Percentiles rank a stretch among this genome's conserved stretches.
These are phyloP conservation scores for Catamblyrhynchus diadema DNA, from an alignment of 2,797 vertebrate genomes.

Conservation along the genomic window DNA sequence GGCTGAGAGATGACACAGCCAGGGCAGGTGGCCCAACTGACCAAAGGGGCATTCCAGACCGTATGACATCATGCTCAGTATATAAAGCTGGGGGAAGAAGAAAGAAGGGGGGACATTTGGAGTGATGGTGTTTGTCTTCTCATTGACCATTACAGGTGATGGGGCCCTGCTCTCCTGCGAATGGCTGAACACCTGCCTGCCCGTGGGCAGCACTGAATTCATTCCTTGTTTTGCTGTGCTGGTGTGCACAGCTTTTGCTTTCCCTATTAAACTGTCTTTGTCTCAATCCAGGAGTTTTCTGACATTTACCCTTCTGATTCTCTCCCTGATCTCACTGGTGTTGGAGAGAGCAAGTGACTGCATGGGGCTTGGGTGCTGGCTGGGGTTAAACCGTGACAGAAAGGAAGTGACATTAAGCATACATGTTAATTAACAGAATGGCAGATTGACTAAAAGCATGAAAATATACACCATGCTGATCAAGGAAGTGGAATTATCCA, in stretches of 20 bases:
- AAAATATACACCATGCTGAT: not conserved
- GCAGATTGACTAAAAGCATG: not conserved
- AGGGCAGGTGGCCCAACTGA: not conserved
- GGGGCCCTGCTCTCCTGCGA: not conserved
- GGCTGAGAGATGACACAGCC: not conserved
- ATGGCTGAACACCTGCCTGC: not conserved
- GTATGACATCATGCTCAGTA: not conserved
- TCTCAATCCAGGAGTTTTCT: not conserved
- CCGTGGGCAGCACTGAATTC: not conserved
- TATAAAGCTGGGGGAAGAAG: fast-evolving
- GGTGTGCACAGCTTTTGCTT: not conserved
- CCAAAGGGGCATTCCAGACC: not conserved
- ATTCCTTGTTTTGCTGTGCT: not conserved
- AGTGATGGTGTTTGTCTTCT: not conserved
- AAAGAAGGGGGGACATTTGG: not conserved
- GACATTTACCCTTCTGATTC: not conserved
- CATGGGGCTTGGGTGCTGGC: fast-evolving
- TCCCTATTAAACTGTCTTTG: not conserved
- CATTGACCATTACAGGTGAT: not conserved
- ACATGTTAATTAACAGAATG: not conserved
- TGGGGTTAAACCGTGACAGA: fast-evolving
- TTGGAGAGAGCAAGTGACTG: fast-evolving
- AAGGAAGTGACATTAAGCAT: not conserved
- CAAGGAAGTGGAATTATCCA: not conserved
- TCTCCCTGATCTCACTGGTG: not conserved